phyloP scores from a whole-genome alignment of 2,888 invertebrate species.

The Crepidodera aurea region DNA sequence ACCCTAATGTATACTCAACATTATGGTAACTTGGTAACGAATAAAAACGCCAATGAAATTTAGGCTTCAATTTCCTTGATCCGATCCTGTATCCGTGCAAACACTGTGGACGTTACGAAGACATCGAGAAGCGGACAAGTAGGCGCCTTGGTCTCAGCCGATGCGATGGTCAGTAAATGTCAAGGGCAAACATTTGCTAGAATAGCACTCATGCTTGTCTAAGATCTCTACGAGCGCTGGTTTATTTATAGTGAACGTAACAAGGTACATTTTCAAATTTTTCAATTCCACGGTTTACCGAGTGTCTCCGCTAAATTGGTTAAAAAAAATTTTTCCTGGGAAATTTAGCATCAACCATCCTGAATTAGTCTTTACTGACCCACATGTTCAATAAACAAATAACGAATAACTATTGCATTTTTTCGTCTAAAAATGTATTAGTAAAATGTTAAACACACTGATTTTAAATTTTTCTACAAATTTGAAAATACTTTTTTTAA shows the following conservation, averaged over 20 bases:
- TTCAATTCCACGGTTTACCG: slow-evolving; percentile 18
- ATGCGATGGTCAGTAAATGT: slow-evolving; percentile 53
- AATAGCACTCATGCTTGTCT: slow-evolving; percentile 48
- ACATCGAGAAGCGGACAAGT: slow-evolving; percentile 50
- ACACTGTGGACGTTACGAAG: slow-evolving; percentile 46
- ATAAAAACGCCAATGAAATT: too few species aligned
- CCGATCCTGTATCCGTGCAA: slow-evolving; percentile 34
- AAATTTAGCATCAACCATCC: too few species aligned
- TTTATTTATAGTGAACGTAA: slow-evolving; percentile 45
- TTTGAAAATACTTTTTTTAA: too few species aligned
- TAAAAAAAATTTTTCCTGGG: not conserved
- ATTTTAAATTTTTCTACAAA: too few species aligned
- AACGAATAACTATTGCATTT: too few species aligned
- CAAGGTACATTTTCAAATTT: slow-evolving; percentile 35
- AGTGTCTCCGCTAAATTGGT: not conserved
- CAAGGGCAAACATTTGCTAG: slow-evolving; percentile 52
- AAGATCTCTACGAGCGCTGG: slow-evolving; percentile 45
- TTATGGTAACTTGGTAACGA: too few species aligned
- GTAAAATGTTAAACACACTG: too few species aligned
- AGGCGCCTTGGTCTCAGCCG: slow-evolving; percentile 48
- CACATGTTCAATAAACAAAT: too few species aligned
- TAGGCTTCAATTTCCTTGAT: not conserved
- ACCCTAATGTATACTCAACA: too few species aligned
- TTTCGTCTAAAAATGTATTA: too few species aligned
- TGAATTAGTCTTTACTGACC: too few species aligned